phyloP scores from a whole-genome alignment of 2,888 invertebrate species.

The Pyrrhosoma nymphula region DNA sequence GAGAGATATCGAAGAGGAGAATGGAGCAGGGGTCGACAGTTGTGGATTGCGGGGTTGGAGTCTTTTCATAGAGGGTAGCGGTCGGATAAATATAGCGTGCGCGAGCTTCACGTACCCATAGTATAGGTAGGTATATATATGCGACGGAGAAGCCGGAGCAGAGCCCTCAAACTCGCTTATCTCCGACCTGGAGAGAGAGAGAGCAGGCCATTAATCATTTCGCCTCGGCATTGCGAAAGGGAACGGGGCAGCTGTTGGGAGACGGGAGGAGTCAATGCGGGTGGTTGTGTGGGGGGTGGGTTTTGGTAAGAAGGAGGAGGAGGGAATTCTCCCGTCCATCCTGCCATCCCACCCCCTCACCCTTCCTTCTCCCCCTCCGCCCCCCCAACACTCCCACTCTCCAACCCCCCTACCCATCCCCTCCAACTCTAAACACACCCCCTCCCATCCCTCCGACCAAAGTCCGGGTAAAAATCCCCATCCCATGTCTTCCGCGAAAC shows the following conservation, averaged over 20 bases:
- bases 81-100: slow-evolving; percentile 11
- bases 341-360: neutral
- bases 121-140: neutral
- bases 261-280: neutral
- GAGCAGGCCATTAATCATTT: slow-evolving; percentile 1
- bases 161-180: neutral
- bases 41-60: neutral
- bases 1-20: no score
- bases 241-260: slow-evolving; percentile 5
- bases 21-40: neutral
- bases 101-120: neutral
- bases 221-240: neutral
- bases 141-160: neutral
- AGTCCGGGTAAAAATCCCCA: neutral
- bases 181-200: neutral
- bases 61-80: neutral
- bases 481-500: neutral
- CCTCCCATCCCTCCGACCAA: neutral
- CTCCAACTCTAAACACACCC: no score
- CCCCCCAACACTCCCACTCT: neutral
- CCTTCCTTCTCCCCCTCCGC: neutral
- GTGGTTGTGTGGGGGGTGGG: neutral
- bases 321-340: neutral
- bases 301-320: no score
- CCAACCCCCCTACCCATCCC: neutral